Evolutionary conservation across 2,888 invertebrate species (phyloP).

Genomic region (Drosophila suboccidentalis): DNA sequence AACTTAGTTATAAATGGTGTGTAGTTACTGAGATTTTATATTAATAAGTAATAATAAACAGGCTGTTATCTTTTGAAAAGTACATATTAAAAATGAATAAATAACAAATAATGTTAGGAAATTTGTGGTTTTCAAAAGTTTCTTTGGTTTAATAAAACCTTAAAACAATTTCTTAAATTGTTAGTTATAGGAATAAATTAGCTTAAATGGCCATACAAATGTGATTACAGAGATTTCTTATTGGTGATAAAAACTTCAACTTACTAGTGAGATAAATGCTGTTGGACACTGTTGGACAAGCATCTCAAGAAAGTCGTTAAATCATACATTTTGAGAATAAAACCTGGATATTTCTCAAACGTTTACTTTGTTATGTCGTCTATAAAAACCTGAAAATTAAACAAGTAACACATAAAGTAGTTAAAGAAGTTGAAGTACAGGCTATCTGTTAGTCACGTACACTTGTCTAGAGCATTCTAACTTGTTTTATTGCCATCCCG

Average conservation of each 20-base stretch:
- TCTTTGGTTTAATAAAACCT: too few relatives aligned
- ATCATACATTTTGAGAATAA: not conserved
- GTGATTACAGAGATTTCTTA: too few relatives aligned
- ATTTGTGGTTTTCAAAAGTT: too few relatives aligned
- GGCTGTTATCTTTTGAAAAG: too few relatives aligned
- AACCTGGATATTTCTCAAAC: too few relatives aligned
- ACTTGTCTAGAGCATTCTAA: conserved; percentile 1
- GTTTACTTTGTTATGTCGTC: not conserved
- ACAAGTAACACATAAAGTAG: conserved; percentile 1
- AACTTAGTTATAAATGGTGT: not conserved
- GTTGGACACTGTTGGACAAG: not conserved
- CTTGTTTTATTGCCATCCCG: conserved; percentile 67
- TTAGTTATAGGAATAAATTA: too few relatives aligned
- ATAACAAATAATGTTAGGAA: too few relatives aligned
- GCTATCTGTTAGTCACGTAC: conserved; percentile 20
- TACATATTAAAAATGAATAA: too few relatives aligned
- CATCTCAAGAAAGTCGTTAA: not conserved
- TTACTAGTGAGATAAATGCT: not conserved
- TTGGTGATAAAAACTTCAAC: not conserved
- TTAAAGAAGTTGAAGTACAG: conserved; percentile 1
- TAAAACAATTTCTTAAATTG: too few relatives aligned
- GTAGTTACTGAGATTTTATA: not conserved
- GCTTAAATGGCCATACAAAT: too few relatives aligned
- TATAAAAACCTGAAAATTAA: conserved; percentile 8
- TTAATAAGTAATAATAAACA: too few relatives aligned